Percentiles rank a stretch among this genome's conserved stretches.
These are phyloP conservation scores for Callipepla squamata DNA, from an alignment of 2,113 vertebrate genomes.

Conservation along the genomic window DNA sequence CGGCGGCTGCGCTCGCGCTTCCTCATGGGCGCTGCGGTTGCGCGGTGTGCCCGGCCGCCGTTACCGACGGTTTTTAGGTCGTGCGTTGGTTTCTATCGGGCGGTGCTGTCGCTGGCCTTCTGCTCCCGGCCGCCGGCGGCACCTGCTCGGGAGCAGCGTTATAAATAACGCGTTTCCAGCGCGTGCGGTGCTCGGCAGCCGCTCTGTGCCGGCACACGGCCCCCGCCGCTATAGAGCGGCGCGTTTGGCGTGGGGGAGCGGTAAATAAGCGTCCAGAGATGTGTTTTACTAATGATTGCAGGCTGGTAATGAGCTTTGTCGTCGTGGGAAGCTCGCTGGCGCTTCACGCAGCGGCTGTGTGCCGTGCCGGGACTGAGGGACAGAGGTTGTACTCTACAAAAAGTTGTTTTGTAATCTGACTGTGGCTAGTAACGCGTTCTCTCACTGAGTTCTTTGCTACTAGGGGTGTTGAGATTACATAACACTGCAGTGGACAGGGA, in stretches of 20 bases:
- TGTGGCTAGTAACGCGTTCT: not conserved
- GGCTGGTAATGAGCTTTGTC: not conserved
- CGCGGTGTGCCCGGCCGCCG: too few relatives aligned
- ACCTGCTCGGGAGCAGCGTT: too few relatives aligned
- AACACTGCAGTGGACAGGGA: not conserved
- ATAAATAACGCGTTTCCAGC: too few relatives aligned
- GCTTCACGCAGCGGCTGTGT: not conserved
- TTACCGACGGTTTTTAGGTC: too few relatives aligned
- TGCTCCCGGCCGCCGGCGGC: too few relatives aligned
- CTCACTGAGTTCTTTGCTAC: not conserved
- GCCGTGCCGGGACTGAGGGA: not conserved
- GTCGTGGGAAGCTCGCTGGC: not conserved
- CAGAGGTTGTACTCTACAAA: not conserved
- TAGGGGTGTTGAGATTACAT: not conserved
- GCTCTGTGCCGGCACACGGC: not conserved
- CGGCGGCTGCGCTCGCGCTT: too few relatives aligned
- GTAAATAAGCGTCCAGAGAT: not conserved
- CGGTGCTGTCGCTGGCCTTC: too few relatives aligned
- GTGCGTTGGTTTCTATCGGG: too few relatives aligned
- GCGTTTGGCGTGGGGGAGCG: not conserved
- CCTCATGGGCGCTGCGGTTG: too few relatives aligned
- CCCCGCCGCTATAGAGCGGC: not conserved
- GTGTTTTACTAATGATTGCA: not conserved
- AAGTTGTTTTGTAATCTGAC: not conserved
- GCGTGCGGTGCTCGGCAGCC: not conserved